A percentile compares a stretch with the other conserved stretches of the same genome.
phyloP scores from a whole-genome alignment of 2,797 vertebrate species.

The Lacerta agilis region DNA sequence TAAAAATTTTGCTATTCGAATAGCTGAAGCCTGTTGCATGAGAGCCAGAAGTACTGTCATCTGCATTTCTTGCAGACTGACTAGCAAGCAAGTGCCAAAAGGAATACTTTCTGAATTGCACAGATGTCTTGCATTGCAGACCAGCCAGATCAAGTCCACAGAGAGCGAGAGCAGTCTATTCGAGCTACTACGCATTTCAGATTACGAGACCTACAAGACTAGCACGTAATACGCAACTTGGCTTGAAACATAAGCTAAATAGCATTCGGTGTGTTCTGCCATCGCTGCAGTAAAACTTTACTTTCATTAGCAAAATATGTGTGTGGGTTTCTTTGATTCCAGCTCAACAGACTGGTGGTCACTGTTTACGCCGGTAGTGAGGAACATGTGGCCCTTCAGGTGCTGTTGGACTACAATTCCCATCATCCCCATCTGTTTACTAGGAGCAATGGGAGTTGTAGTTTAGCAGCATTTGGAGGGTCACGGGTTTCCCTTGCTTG shows the following conservation, averaged over 20 bases:
- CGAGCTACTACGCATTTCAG: neutral
- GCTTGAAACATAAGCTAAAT: neutral
- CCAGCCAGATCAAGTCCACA: neutral
- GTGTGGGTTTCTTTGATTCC: neutral
- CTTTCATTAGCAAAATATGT: neutral
- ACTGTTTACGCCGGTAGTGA: neutral
- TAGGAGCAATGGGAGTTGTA: too few relatives aligned
- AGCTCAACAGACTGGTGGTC: neutral
- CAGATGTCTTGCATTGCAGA: conserved; percentile 1
- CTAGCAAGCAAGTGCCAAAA: neutral
- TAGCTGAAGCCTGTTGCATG: neutral
- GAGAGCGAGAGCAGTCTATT: conserved; percentile 1
- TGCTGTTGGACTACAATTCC: too few relatives aligned
- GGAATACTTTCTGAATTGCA: neutral
- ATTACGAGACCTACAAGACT: neutral
- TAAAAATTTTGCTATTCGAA: neutral
- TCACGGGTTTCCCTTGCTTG: neutral
- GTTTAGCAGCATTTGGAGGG: too few relatives aligned
- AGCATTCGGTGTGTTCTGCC: neutral
- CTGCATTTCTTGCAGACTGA: too few relatives aligned
- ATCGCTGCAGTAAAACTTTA: neutral
- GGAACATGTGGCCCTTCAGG: too few relatives aligned
- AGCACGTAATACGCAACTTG: neutral
- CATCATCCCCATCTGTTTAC: too few relatives aligned
- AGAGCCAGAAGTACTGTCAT: neutral